Evolutionary conservation across 2,113 vertebrate genomes (phyloP).

Genomic region (Struthio camelus): DNA sequence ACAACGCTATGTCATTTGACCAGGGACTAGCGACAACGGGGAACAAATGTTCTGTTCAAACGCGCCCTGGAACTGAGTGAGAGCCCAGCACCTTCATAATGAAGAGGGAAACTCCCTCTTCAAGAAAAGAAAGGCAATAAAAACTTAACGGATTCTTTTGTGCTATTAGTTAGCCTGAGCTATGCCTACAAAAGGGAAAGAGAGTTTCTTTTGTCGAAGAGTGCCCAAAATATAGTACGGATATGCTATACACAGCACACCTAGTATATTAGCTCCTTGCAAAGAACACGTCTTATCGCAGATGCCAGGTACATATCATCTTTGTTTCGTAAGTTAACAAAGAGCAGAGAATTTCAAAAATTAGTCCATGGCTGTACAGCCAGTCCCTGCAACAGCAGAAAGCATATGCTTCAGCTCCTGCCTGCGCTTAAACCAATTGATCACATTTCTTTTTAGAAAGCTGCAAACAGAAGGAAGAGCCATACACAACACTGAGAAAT

Average conservation of each 20-base stretch:
- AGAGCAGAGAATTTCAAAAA: not conserved
- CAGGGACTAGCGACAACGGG: not conserved
- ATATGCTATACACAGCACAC: no score
- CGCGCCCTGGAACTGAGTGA: not conserved
- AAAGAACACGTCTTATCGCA: not conserved
- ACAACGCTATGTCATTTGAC: not conserved
- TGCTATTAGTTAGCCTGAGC: not conserved
- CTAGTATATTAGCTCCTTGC: not conserved
- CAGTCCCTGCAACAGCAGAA: not conserved
- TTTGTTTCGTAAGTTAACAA: not conserved
- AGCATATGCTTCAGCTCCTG: not conserved
- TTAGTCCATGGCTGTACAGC: not conserved
- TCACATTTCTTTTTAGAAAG: not conserved
- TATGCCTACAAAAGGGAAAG: not conserved
- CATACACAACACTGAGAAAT: not conserved
- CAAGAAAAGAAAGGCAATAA: not conserved
- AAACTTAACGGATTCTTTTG: not conserved
- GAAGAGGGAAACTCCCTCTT: not conserved
- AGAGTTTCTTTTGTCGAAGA: not conserved
- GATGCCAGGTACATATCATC: not conserved
- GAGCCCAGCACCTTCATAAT: not conserved
- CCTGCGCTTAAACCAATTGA: not conserved
- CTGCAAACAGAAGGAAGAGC: not conserved
- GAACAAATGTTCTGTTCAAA: not conserved
- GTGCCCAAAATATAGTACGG: rapidly evolving